A percentile compares a stretch with the other conserved stretches of the same genome.
These are phyloP conservation scores for Paedocypris sp. DNA, from an alignment of 2,113 vertebrate genomes.

Conservation along the genomic window DNA sequence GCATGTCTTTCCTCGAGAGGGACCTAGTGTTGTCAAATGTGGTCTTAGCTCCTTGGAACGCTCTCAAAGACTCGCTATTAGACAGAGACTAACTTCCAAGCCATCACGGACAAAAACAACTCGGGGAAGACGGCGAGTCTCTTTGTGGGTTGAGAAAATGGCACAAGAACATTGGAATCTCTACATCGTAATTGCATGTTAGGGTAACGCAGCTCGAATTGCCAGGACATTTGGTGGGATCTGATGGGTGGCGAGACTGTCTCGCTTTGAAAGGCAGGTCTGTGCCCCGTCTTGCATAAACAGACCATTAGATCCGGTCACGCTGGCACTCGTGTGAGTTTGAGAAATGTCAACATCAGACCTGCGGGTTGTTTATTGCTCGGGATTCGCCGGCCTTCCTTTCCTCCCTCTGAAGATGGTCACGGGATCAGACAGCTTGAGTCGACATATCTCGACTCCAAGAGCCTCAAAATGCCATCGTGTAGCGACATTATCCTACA, in stretches of 20 bases:
- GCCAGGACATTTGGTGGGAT: not conserved
- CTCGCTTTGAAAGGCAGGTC: slow-evolving; percentile 14
- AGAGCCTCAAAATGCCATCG: slow-evolving; percentile 46
- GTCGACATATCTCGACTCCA: slow-evolving; percentile 14
- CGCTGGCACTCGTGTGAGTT: slow-evolving; percentile 14
- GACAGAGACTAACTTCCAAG: slow-evolving; percentile 16
- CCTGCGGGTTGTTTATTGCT: slow-evolving; percentile 24
- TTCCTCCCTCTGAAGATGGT: slow-evolving; percentile 22
- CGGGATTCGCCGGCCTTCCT: slow-evolving; percentile 30
- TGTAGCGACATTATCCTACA: slow-evolving; percentile 35
- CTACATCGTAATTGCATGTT: not conserved
- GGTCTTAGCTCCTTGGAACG: slow-evolving; percentile 34
- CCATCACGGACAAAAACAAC: not conserved
- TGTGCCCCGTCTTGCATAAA: slow-evolving; percentile 26
- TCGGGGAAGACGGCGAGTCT: not conserved
- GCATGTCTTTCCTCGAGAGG: slow-evolving; percentile 39
- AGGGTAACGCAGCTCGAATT: not conserved
- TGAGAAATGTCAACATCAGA: slow-evolving; percentile 41
- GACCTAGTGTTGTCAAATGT: slow-evolving; percentile 38
- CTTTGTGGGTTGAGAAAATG: not conserved
- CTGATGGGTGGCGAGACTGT: not conserved
- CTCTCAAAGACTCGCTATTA: slow-evolving; percentile 26
- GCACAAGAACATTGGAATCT: not conserved
- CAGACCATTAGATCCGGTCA: slow-evolving; percentile 13
- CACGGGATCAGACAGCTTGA: slow-evolving; percentile 32